phyloP scores from a whole-genome alignment of 1,140 invertebrate species.

The Melipona quadrifasciata region DNA sequence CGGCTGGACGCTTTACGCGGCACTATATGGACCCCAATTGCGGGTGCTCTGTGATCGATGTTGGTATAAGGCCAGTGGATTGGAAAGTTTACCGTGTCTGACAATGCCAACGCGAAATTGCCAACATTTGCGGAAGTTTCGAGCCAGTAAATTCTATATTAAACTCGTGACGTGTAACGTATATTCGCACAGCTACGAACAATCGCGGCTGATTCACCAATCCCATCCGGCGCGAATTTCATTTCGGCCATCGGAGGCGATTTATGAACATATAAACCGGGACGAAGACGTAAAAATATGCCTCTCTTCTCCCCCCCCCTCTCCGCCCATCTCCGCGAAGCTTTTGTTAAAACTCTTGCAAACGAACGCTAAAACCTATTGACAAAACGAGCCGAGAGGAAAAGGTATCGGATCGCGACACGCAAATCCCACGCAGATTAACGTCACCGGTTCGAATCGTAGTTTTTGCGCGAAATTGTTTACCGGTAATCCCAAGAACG shows the following conservation, averaged over 20 bases:
- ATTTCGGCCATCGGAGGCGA: background rate
- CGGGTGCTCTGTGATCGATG: slow-evolving; percentile 29
- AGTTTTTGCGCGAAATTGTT: background rate
- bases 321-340: too few species aligned
- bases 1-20: slow-evolving; percentile 23
- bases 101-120: slow-evolving; percentile 29
- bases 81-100: slow-evolving; percentile 38
- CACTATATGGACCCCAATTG: slow-evolving; percentile 36
- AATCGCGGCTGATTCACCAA: background rate
- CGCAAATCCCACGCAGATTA: background rate
- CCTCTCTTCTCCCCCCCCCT: too few species aligned
- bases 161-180: background rate
- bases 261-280: background rate
- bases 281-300: background rate
- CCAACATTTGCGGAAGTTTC: slow-evolving; percentile 21
- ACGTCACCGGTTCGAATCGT: background rate
- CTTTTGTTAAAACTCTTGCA: background rate
- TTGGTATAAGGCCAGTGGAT: slow-evolving; percentile 14
- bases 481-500: background rate
- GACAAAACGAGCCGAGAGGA: background rate
- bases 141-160: background rate
- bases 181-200: background rate
- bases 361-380: background rate
- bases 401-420: background rate
- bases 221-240: background rate